Percentiles rank a stretch among this genome's conserved stretches.
These are phyloP conservation scores for Chaetodon auriga DNA, from an alignment of 2,113 vertebrate species.

Conservation along the genomic window DNA sequence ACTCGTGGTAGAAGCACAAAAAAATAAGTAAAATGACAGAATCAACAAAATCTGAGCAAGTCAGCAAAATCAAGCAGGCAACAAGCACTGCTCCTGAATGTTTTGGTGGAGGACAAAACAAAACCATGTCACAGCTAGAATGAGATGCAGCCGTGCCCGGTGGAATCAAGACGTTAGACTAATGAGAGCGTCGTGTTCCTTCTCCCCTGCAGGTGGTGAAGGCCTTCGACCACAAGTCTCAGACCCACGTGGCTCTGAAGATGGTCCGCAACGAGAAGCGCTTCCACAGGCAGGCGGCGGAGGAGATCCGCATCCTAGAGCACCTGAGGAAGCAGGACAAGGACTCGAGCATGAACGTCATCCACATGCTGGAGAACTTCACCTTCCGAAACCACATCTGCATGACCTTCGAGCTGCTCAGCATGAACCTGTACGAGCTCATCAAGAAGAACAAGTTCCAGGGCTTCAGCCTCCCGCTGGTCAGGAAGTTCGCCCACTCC, in stretches of 20 bases:
- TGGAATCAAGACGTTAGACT: no score
- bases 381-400: conserved; percentile 99
- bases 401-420: conserved; percentile 99
- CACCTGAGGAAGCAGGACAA: conserved; percentile 98
- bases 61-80: no score
- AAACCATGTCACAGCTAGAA: no score
- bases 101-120: no score
- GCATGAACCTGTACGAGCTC: conserved; percentile 99
- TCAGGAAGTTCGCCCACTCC: conserved; percentile 98
- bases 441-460: conserved; percentile 99
- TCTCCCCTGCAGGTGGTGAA: conserved; percentile 88
- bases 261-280: conserved; percentile 99
- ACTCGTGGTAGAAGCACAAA: no score
- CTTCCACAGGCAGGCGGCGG: conserved; percentile 97
- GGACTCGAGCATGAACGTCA: conserved; percentile 97
- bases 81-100: no score
- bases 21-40: no score
- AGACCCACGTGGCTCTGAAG: conserved; percentile 96
- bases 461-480: conserved; percentile 98
- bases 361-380: conserved; percentile 99
- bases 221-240: conserved; percentile 95
- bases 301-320: conserved; percentile 98
- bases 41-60: no score
- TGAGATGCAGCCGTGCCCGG: no score
- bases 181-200: not conserved